phyloP scores from a whole-genome alignment of 2,888 invertebrate species.

The Pheosia tremula region DNA sequence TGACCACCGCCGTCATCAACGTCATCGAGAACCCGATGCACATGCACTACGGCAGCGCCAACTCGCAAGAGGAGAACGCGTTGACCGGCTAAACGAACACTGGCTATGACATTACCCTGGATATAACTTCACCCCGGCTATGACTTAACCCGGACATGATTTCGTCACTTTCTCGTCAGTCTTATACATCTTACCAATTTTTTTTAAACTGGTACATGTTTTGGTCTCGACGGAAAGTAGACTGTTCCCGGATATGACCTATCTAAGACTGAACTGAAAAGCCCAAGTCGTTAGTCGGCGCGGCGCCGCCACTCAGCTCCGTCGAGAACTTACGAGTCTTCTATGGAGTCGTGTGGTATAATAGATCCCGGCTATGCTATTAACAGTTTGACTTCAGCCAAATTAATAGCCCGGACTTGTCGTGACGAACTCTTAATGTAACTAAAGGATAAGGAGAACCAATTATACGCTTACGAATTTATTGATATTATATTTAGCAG shows the following conservation, averaged over 20 bases:
- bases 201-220: no score
- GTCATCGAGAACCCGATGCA: constrained; percentile 75
- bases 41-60: constrained; percentile 36
- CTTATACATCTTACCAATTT: no score
- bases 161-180: not conserved
- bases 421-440: not conserved
- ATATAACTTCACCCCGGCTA: not conserved
- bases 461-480: constrained; percentile 38
- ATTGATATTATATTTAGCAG: constrained; percentile 31
- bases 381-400: not conserved
- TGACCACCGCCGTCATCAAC: constrained; percentile 39
- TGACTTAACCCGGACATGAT: constrained; percentile 1
- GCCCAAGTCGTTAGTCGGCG: not conserved
- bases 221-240: not conserved
- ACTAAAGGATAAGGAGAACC: not conserved
- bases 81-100: not conserved
- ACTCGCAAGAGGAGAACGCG: constrained; percentile 1
- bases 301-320: not conserved
- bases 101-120: not conserved
- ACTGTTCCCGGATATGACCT: not conserved
- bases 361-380: not conserved
- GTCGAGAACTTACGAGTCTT: not conserved
- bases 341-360: not conserved
- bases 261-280: not conserved
- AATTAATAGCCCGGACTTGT: not conserved